Evolutionary conservation across 2,888 invertebrate genomes (phyloP), one percentile per base, ranked within the genome.

Genomic region (Phaedon cochleariae): DNA sequence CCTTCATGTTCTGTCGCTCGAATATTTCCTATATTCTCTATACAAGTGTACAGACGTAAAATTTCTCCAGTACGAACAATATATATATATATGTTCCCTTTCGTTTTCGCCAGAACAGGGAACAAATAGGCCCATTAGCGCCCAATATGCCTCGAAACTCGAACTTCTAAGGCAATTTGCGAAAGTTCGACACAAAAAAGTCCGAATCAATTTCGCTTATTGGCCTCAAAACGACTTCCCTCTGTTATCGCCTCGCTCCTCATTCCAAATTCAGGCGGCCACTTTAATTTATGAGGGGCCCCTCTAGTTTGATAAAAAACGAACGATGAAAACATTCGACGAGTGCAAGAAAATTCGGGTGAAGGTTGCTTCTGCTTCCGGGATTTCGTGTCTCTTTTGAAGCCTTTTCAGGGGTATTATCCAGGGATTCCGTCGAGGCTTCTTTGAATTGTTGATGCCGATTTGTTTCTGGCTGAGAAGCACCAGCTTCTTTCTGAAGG

Each of bases 201-300:
- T 74, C 73, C 66, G 70, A 76, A 75, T 76, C 77, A 77, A 78
- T 77, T 76, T 70, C 74, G 70, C 73, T 77, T 77, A 78, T 77
- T 76, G 72, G 74, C 66, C 72, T 73, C 69, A 70, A 61, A 70
- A 65, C 70, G 69, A 64, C 68, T 72, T 68, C 70, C 3, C 72
- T 68, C 68, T 57, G 72, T 73, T 74, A 74, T 74, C 74, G 69
- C 68, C 48, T 69, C 69, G 59, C 70, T 70, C 63, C 71, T 76
- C 74, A 74, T 77, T 77, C 74, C 68, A 71, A 76, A 76, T 76
- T 77, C 77, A 75, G 73, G 69, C 73, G 74, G 75, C 67, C 74
- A 69, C 70, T 68, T 71, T 73, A 73, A 74, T 74, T 76, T 76
- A 74, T 74, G 74, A 69, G 73, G 63, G 70, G 64, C 60, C 67